phyloP scores from a whole-genome alignment of 2,888 invertebrate genomes.

The Mythimna impura region DNA sequence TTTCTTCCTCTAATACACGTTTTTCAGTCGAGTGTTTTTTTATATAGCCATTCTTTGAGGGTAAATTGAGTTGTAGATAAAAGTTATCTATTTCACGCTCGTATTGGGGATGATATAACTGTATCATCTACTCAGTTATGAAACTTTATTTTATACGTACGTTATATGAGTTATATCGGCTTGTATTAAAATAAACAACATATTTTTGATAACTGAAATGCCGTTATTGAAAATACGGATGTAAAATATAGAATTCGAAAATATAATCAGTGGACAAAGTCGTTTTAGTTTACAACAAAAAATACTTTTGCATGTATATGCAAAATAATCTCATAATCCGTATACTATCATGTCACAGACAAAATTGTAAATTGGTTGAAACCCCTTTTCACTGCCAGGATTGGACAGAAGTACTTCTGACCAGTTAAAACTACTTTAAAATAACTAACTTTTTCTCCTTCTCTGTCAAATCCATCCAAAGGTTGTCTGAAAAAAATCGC shows the following conservation, averaged over 20 bases:
- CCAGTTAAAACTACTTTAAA: no score
- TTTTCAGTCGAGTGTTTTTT: constrained; percentile 36
- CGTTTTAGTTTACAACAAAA: neutral
- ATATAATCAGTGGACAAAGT: neutral
- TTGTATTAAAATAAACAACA: neutral
- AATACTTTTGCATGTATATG: neutral
- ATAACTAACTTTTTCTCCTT: no score
- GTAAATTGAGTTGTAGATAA: constrained; percentile 21
- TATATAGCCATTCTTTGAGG: constrained; percentile 11
- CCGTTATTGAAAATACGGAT: neutral
- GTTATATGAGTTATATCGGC: neutral
- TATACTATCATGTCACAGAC: neutral
- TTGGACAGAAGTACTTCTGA: no score
- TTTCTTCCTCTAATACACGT: constrained; percentile 38
- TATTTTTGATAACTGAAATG: neutral
- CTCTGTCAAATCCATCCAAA: no score
- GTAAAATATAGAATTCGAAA: neutral
- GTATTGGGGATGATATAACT: neutral
- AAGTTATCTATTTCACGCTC: constrained; percentile 14
- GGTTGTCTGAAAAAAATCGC: no score
- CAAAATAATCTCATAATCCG: neutral
- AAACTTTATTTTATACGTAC: constrained; percentile 1
- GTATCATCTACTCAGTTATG: neutral
- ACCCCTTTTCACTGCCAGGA: no score
- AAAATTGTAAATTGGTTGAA: no score